Conservation (phyloP, 2,797 vertebrate genomes). For the Lepus oiostolus region DNA sequence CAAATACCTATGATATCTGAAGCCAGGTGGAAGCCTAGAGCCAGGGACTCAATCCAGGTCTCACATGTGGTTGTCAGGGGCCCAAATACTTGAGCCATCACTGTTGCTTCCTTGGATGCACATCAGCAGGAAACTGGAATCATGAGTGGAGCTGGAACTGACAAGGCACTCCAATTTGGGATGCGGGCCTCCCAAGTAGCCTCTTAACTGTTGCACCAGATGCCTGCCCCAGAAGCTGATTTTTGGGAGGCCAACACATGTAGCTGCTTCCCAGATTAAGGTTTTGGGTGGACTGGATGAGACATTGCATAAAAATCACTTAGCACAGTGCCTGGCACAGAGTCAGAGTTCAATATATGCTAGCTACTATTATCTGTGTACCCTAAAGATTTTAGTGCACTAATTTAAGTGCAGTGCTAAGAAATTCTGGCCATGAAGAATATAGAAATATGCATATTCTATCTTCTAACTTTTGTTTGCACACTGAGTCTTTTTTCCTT, state of each 20-base stretch:
- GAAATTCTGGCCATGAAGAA: background rate
- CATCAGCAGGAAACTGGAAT: too few relatives aligned
- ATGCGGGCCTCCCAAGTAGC: too few relatives aligned
- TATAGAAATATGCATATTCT: slow-evolving; percentile 49
- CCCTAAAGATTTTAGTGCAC: fast-evolving
- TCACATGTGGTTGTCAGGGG: too few relatives aligned
- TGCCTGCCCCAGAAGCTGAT: background rate
- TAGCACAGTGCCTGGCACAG: background rate
- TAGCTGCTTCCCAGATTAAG: background rate
- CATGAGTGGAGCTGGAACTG: too few relatives aligned
- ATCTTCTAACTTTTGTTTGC: slow-evolving; percentile 75
- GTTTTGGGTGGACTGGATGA: background rate
- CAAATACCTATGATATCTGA: too few relatives aligned
- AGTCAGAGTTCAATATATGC: fast-evolving
- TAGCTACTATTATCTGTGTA: background rate
- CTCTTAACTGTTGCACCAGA: too few relatives aligned
- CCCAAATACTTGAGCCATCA: too few relatives aligned
- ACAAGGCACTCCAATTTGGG: too few relatives aligned
- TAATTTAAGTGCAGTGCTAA: background rate
- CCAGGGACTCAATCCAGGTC: too few relatives aligned
- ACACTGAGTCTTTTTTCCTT: slow-evolving; percentile 56
- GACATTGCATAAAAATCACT: background rate
- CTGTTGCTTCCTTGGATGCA: too few relatives aligned
- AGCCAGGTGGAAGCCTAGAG: too few relatives aligned
- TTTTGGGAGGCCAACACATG: background rate